Evolutionary conservation across 2,113 vertebrate genomes (phyloP), one percentile per base, ranked within the genome.

Genomic region (Odontophorus gujanensis): DNA sequence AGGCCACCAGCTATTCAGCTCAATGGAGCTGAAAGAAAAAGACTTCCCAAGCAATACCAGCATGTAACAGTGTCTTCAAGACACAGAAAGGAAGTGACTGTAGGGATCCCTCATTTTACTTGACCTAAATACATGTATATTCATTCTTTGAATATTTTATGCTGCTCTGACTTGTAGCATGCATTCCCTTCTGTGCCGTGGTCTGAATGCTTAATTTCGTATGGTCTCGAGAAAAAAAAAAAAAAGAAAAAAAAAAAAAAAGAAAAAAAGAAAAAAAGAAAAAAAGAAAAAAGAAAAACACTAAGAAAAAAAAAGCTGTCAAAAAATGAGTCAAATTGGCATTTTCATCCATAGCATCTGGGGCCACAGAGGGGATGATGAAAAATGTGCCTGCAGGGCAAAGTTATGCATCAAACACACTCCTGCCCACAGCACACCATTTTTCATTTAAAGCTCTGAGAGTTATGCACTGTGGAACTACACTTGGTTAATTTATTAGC

Each of bases 111-210:
- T 91, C 15, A 0, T 45, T 89, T 81, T 30, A 18, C 53, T 81
- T 84, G 84, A 92, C 94, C 91, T 94, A 77, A 92, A 87, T 87
- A 65, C 0, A 2, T 18, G 25, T 6, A 13, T 78, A 62, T 73
- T 75, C 62, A 43, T 93, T 89, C 86, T 86, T 75, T 91, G 74
- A 93, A 92, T 92, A 96, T 92, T 96, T 96, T 58, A 92, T 87
- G 55, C 30, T 69, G 45, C 69, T 90, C 66, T 90, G 74, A 53
- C 81, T 88, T 53, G 58, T 66, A 58, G 43, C n/a, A 16, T 26
- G 28, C 53, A 34, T 94, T 90, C 84, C 63, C 45, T 79, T 20
- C 45, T 28, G 22, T 42, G 47, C 5, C 62, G n/a, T 81, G 40
- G n/a, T 81, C 89, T 69, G 26, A 90, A 69, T 50, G 24, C 26